Evolutionary conservation across 1,140 invertebrate species (phyloP).

Genomic region (Zaprionus camerounensis): DNA sequence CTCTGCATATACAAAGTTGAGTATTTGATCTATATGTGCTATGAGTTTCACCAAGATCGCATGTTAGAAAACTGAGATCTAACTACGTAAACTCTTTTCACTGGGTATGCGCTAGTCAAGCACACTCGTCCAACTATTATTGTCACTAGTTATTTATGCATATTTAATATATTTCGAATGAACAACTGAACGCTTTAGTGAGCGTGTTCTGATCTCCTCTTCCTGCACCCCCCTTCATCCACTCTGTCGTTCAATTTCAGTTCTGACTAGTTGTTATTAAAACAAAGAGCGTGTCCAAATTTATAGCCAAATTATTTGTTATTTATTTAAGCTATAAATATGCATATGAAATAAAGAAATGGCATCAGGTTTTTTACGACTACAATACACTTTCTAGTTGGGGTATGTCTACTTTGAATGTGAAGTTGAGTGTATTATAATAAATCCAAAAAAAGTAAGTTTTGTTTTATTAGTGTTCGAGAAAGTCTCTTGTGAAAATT

Average conservation of each 20-base stretch:
- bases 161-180: conserved; percentile 71
- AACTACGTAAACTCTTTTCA: neutral
- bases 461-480: too few species aligned
- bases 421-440: neutral
- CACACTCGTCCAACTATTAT: neutral
- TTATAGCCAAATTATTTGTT: conserved; percentile 81
- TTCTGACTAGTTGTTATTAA: conserved; percentile 67
- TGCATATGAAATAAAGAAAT: conserved; percentile 75
- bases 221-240: neutral
- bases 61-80: neutral
- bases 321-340: conserved; percentile 83
- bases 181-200: conserved; percentile 38
- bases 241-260: conserved; percentile 6
- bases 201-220: neutral
- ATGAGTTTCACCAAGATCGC: neutral
- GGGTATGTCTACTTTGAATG: neutral
- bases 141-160: conserved; percentile 70
- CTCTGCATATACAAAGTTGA: neutral
- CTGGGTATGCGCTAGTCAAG: neutral
- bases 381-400: conserved; percentile 13
- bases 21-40: neutral
- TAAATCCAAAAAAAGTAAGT: too few species aligned
- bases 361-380: conserved; percentile 68
- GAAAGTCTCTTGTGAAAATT: too few species aligned
- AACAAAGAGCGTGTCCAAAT: conserved; percentile 78